Evolutionary conservation across 1,140 invertebrate species (phyloP).

Genomic region (Rhagoletis pomonella): DNA sequence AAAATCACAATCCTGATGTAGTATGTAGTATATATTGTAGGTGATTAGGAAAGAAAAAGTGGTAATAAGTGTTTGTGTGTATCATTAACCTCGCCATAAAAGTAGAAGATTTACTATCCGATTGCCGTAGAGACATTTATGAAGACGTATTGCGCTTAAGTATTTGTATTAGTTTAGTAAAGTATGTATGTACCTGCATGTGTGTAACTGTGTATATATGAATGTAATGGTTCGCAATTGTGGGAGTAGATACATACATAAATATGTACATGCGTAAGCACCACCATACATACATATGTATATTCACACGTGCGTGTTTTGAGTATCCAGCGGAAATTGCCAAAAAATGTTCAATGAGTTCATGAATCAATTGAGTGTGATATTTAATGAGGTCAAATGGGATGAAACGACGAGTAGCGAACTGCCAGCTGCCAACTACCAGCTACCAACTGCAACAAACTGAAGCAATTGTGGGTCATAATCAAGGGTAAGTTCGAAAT

Average conservation of each 20-base stretch:
- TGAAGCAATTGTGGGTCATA: background rate
- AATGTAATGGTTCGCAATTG: too few relatives aligned
- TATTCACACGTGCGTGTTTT: background rate
- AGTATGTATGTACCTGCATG: background rate
- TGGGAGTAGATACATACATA: too few relatives aligned
- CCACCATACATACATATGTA: background rate
- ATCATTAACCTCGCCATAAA: background rate
- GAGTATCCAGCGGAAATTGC: conserved; percentile 22
- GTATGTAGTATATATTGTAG: background rate
- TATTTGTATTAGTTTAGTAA: background rate
- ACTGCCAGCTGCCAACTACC: background rate
- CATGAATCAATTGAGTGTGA: conserved; percentile 45
- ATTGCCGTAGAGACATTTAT: conserved; percentile 30
- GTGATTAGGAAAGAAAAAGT: background rate
- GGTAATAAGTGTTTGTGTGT: background rate
- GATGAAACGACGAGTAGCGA: background rate
- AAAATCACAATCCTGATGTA: background rate
- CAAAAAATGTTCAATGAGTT: conserved; percentile 20
- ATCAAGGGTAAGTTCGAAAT: background rate
- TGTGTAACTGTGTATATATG: background rate
- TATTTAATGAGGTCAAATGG: conserved; percentile 39
- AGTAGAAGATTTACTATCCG: conserved; percentile 36
- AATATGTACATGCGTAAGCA: background rate
- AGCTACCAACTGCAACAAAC: conserved; percentile 5
- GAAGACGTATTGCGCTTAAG: background rate